Conservation (phyloP, 2,113 vertebrate genomes). For the Austrofundulus limnaeus region DNA sequence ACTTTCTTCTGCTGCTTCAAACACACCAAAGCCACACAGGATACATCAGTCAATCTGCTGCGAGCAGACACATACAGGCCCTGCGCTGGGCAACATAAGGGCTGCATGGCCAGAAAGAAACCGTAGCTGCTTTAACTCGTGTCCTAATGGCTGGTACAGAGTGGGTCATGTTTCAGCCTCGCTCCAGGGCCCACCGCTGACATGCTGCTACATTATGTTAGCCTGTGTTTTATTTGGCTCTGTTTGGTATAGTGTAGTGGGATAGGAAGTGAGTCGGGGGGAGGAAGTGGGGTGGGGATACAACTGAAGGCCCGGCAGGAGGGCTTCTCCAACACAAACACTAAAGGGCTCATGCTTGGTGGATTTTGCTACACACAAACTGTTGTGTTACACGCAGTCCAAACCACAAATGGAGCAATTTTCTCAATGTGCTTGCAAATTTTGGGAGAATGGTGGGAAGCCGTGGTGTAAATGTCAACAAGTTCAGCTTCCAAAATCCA, state of each 20-base stretch:
- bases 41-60: slow-evolving; percentile 76
- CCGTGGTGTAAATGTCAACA: slow-evolving; percentile 54
- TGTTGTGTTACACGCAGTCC: slow-evolving; percentile 30
- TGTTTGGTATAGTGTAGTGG: slow-evolving; percentile 68
- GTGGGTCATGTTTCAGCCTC: slow-evolving; percentile 72
- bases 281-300: slow-evolving; percentile 21
- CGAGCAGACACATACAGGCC: slow-evolving; percentile 37
- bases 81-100: slow-evolving; percentile 66
- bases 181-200: slow-evolving; percentile 68
- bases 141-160: slow-evolving; percentile 73
- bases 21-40: slow-evolving; percentile 75
- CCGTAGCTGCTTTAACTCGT: slow-evolving; percentile 68
- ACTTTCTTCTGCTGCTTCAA: slow-evolving; percentile 78
- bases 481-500: slow-evolving; percentile 52
- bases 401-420: slow-evolving; percentile 36
- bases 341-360: slow-evolving; percentile 49
- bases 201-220: slow-evolving; percentile 79
- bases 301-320: slow-evolving; percentile 59
- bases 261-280: slow-evolving; percentile 60
- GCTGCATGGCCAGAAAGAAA: slow-evolving; percentile 58
- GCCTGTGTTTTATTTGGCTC: slow-evolving; percentile 77
- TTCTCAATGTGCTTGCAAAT: slow-evolving; percentile 45
- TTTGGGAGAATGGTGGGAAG: slow-evolving; percentile 46
- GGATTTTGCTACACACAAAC: slow-evolving; percentile 37
- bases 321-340: slow-evolving; percentile 71